Evolutionary conservation across 2,113 vertebrate species (phyloP).

Genomic region (Tetrao urogallus): DNA sequence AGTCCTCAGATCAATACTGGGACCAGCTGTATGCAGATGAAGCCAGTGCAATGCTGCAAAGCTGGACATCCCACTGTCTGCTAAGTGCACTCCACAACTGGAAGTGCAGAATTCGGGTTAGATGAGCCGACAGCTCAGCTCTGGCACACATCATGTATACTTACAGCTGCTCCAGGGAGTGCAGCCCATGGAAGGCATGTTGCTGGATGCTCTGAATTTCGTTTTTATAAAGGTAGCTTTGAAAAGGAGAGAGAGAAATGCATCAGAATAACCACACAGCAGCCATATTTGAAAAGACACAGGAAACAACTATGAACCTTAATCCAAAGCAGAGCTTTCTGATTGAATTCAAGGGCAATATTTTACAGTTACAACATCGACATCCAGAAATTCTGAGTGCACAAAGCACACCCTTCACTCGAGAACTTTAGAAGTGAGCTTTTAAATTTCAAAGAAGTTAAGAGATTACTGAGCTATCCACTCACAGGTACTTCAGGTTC

Average conservation of each 20-base stretch:
- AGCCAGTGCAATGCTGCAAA: not conserved
- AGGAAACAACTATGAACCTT: not conserved
- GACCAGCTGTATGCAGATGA: not conserved
- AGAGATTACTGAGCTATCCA: not conserved
- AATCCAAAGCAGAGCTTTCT: not conserved
- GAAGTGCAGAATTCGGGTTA: not conserved
- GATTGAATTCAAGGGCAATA: not conserved
- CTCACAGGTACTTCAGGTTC: slow-evolving; percentile 78
- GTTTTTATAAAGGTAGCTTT: slow-evolving; percentile 95
- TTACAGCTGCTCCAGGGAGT: slow-evolving; percentile 94
- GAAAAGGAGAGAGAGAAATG: slow-evolving; percentile 70
- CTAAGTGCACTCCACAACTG: not conserved
- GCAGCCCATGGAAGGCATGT: slow-evolving; percentile 90
- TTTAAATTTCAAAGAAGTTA: not conserved
- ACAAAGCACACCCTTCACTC: rapidly evolving
- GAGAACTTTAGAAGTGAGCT: not conserved
- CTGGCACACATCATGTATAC: slow-evolving; percentile 65
- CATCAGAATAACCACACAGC: not conserved
- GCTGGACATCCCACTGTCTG: not conserved
- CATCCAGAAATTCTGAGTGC: not conserved
- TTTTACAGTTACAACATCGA: not conserved
- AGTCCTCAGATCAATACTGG: not conserved
- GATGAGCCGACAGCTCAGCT: not conserved
- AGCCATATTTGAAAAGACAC: not conserved
- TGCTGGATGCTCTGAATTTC: slow-evolving; percentile 93